These are phyloP conservation scores for Catajapyx aquilonaris DNA, from an alignment of 1,140 invertebrate species.

Conservation along the genomic window DNA sequence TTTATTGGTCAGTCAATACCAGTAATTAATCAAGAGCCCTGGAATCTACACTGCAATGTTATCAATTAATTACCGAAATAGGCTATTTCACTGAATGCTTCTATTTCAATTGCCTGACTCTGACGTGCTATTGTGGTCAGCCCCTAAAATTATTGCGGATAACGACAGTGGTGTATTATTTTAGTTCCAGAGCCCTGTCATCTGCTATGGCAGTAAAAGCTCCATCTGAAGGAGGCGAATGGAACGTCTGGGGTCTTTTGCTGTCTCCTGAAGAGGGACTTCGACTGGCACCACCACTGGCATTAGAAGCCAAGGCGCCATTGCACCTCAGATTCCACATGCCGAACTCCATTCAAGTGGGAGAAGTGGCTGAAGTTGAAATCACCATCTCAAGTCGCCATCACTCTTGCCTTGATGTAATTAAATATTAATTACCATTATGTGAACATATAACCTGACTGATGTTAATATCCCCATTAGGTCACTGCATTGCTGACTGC, in stretches of 20 bases:
- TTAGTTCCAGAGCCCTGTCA: slow-evolving; percentile 19
- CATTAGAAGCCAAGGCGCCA: slow-evolving; percentile 31
- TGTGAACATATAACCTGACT: no score
- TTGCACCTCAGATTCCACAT: slow-evolving; percentile 32
- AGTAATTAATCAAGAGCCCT: no score
- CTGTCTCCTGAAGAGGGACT: slow-evolving; percentile 22
- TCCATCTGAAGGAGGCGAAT: slow-evolving; percentile 32
- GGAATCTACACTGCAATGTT: no score
- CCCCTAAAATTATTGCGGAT: no score
- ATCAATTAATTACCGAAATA: no score
- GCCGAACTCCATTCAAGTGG: slow-evolving; percentile 29
- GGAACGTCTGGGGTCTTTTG: slow-evolving; percentile 32
- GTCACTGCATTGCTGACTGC: slow-evolving; percentile 35
- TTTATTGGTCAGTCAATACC: no score
- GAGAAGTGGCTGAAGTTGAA: slow-evolving; percentile 36
- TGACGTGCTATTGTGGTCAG: no score
- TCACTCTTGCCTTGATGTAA: slow-evolving; percentile 41
- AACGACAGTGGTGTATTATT: slow-evolving; percentile 6
- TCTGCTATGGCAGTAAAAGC: slow-evolving; percentile 28
- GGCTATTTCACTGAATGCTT: no score
- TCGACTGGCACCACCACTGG: slow-evolving; percentile 28
- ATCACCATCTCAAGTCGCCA: slow-evolving; percentile 39
- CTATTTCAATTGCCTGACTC: no score
- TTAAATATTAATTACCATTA: slow-evolving; percentile 18
- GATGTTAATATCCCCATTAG: no score